Percentiles rank a stretch among this genome's conserved stretches.
phyloP scores from a whole-genome alignment of 2,113 vertebrate genomes.

The Ciconia boyciana region DNA sequence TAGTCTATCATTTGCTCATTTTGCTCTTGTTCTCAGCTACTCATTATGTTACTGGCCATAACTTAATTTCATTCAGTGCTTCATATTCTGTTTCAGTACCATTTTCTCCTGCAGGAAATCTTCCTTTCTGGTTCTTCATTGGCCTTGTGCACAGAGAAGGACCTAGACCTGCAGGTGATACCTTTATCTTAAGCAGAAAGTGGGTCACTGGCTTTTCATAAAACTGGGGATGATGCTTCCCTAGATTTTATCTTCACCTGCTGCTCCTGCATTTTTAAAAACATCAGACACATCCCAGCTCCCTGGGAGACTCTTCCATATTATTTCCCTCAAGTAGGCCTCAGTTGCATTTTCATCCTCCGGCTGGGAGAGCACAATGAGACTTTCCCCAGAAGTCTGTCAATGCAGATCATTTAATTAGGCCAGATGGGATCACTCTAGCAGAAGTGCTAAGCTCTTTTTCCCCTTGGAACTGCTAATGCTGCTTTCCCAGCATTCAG shows the following conservation, averaged over 20 bases:
- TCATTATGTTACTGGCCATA: background rate
- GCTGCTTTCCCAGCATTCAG: background rate
- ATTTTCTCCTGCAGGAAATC: background rate
- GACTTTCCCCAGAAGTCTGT: background rate
- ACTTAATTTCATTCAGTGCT: background rate
- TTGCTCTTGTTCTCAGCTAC: background rate
- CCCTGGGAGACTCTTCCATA: background rate
- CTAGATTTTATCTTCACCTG: background rate
- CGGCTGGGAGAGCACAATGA: slow-evolving; percentile 12
- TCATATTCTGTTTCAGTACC: background rate
- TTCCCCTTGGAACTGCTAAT: background rate
- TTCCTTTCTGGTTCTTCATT: background rate
- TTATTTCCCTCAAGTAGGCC: slow-evolving; percentile 24
- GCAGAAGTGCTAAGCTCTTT: slow-evolving; percentile 2
- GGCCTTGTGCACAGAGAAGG: background rate
- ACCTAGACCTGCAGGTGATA: background rate
- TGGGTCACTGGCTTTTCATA: slow-evolving; percentile 13
- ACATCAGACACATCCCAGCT: background rate
- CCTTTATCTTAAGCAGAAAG: slow-evolving; percentile 10
- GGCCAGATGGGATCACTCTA: slow-evolving; percentile 16
- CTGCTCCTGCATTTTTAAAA: slow-evolving; percentile 43
- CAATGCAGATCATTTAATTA: slow-evolving; percentile 33
- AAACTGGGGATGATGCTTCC: background rate
- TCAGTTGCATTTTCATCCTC: background rate
- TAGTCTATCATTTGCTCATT: background rate